Evolutionary conservation across 1,140 invertebrate genomes (phyloP), one percentile per base, ranked within the genome.

Genomic region (Panulirus ornatus): DNA sequence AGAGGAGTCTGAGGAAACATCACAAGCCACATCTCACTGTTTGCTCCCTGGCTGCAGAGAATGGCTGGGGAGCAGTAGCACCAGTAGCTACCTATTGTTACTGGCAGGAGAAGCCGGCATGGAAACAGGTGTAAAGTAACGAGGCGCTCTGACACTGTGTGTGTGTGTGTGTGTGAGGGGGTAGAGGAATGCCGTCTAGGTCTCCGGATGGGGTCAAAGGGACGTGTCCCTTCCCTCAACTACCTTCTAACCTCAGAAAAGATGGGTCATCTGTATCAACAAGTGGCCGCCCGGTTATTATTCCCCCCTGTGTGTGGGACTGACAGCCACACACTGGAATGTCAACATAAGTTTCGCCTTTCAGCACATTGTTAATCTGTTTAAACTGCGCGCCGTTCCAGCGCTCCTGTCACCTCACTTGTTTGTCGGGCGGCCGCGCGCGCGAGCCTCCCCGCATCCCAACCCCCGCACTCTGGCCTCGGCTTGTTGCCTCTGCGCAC

Each of bases 321-420:
- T 88, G 86, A 88, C 86, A 88, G 86, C 86, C 86, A 81, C 86
- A 88, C 86, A 88, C 86, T 70, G 78, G 86, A 88, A 88, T 88
- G 86, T 88, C 86, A 88, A 88, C 86, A 88, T 82, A 81, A 88
- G 86, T 88, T 81, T 88, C 86, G 78, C 76, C 86, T 88, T 88
- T 88, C 86, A 88, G 86, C 86, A 71, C 86, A 88, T 82, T 88
- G 86, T 88, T 88, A 88, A 88, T 88, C 86, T 88, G 86, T 88
- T 88, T 88, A 88, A 88, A 88, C 86, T 88, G 86, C 86, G 84
- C 84, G 75, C 84, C 84, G 84, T 87, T 75, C 84, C 84, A 58
- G 84, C 73, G 75, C 73, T 87, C 71, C 84, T 79, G 84, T 87
- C 84, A 87, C 84, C 84, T 87, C 84, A 63, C 71, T 87, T 78